Conservation (phyloP, 2,888 invertebrate species). For the Steromphala cineraria region DNA sequence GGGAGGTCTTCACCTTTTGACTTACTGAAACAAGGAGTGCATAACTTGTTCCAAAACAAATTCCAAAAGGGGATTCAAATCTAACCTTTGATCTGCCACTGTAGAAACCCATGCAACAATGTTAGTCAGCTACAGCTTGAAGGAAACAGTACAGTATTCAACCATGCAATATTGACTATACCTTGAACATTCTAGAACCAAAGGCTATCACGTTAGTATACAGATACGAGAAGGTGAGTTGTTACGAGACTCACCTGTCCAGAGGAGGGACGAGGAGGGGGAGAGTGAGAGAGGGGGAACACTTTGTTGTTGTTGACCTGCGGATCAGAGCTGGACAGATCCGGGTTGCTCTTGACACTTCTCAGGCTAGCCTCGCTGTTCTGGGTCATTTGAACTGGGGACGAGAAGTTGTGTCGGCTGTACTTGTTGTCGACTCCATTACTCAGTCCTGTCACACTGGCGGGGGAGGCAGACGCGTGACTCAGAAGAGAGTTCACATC, state of each 20-base stretch:
- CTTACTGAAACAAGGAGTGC: too few relatives aligned
- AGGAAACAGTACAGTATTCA: too few relatives aligned
- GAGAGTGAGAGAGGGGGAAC: constrained; percentile 38
- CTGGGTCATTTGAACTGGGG: neutral
- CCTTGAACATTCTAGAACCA: too few relatives aligned
- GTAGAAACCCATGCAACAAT: too few relatives aligned
- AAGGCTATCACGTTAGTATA: too few relatives aligned
- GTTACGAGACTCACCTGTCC: constrained; percentile 42
- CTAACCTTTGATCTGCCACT: too few relatives aligned
- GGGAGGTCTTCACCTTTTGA: too few relatives aligned
- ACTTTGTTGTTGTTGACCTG: constrained; percentile 7
- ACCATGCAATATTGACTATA: too few relatives aligned
- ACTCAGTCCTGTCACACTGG: neutral
- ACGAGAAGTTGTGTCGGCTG: neutral
- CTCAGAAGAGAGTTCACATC: neutral
- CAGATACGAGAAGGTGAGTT: too few relatives aligned
- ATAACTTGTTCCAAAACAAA: too few relatives aligned
- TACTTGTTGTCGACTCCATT: constrained; percentile 8
- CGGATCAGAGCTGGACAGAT: constrained; percentile 22
- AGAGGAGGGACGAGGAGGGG: constrained; percentile 50
- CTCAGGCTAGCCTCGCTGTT: neutral
- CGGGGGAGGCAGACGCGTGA: neutral
- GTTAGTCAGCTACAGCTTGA: too few relatives aligned
- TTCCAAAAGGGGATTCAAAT: too few relatives aligned
- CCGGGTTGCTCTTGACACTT: constrained; percentile 35